Evolutionary conservation across 2,888 invertebrate genomes (phyloP), one percentile per base, ranked within the genome.

Genomic region (Ferrisia virgata): DNA sequence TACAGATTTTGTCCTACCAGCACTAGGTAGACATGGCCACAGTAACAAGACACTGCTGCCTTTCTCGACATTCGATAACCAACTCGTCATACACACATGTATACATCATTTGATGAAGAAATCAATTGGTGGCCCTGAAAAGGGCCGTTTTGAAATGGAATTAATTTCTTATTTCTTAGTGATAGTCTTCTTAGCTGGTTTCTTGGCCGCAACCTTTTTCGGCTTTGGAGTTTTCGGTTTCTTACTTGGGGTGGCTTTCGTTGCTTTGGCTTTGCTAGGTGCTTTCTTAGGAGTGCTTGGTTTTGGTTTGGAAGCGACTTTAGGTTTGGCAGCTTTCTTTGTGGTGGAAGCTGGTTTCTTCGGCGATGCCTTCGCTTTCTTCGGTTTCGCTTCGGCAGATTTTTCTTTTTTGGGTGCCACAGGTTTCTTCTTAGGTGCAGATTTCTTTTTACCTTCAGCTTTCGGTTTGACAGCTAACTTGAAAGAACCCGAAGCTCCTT

Each of bases 401-500:
- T 64, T 39, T 33, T 33, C 84, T 64, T 84, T 84, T 22, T 78
- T 78, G n/a, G 78, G 36, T 0, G 84, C 47, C n/a, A 31, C 53
- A 5, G 76, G 47, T 58, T 84, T 84, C 31, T 13, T 79, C 18
- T 58, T 47, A 25, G 28, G 31, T 0, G 78, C 22, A 9, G 40
- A 28, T 18, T 43, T 53, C 18, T 76, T 84, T n/a, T 76, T 78
- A 18, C 33, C 33, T 15, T 79, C 80, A 2, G 86, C 84, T 6
- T 85, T 85, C 11, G 86, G 64, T 0, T 28, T 28, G 15, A 28
- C n/a, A 15, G 84, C 53, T 28, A 84, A 79, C 28, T 84, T 84
- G 58, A 84, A 84, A 5, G 84, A 84, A 8, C 84, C 84, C 15
- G 84, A 58, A 9, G 84, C 84, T 31, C 84, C 84, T 79, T 79